Base-by-base conservation (phyloP, 2,113 vertebrate species). In the Melanotaenia duboulayi region DNA sequence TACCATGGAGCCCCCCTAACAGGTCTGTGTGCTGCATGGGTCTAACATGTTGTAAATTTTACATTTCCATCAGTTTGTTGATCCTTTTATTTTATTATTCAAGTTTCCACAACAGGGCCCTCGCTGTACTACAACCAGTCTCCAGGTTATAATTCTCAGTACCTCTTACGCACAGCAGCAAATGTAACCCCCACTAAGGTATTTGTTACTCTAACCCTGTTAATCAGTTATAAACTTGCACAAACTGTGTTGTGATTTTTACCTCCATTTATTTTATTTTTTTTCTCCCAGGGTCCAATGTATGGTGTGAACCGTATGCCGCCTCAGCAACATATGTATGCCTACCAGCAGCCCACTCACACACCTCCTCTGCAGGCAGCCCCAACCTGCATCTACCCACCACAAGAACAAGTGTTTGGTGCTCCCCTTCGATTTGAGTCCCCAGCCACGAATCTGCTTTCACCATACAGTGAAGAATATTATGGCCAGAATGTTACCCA, bases 161-260 rank as follows among this genome's bases (percentile, higher is more conserved):
- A 97, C 91, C 96, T 97, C 83, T 94, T 98, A 49, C 95, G 96
- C 83, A 93, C 97, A 87, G 95, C 97, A 50, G 92, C 95, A 76
- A 98, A 95, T 87, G 95, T 96, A 70, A 99, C 97, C 12, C 97
- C 97, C 81, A 95, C 96, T 14, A 98, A 98, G 96, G 98, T 99
- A 92, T 88, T 74, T 62, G 0, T 39, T 39, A 28, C 11, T 78
- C 16, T 51, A 51, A 58, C 57, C 35, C 11, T 20, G 1, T 4
- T 37, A 60, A 17, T 52, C 1, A 22, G 7, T n/a, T n/a, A 63
- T 46, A 24, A 23, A 58, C 19, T 17, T 59, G 5, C 4, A 44
- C 1, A 4, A 11, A 44, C 6, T 78, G 16, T 48, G 17, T 17
- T 9, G 7, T 70, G 0, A 42, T 19, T 22, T 56, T 71, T 61